Percentiles rank a stretch among this genome's conserved stretches.
These are phyloP conservation scores for Agrenia bidenticulata DNA, from an alignment of 2,888 invertebrate species.

Conservation along the genomic window DNA sequence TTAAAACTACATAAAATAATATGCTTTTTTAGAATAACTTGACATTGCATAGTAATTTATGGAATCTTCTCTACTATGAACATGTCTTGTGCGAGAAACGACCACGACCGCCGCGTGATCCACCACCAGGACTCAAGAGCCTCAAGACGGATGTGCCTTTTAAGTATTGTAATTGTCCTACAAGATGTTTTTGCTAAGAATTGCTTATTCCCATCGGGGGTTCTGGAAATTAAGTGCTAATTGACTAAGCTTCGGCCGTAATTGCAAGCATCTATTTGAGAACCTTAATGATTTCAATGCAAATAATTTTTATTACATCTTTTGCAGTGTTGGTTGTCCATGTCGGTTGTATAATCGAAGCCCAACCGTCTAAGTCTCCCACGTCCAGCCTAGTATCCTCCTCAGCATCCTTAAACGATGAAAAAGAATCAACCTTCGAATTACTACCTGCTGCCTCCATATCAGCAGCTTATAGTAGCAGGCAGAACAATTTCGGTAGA, in stretches of 20 bases:
- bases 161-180: no score
- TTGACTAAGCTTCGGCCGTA: background rate
- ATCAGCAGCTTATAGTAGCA: slow-evolving; percentile 8
- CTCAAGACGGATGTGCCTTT: slow-evolving; percentile 1
- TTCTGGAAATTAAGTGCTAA: slow-evolving; percentile 3
- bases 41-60: slow-evolving; percentile 7
- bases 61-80: background rate
- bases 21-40: slow-evolving; percentile 1
- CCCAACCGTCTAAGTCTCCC: slow-evolving; percentile 34
- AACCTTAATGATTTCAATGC: no score
- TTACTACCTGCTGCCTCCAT: slow-evolving; percentile 33
- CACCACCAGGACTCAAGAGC: background rate
- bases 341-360: slow-evolving; percentile 52
- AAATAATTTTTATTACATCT: no score
- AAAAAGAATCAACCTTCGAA: slow-evolving; percentile 13
- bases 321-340: slow-evolving; percentile 50
- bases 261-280: no score
- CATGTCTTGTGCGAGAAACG: no score
- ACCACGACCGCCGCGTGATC: background rate
- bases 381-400: background rate
- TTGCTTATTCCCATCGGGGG: slow-evolving; percentile 1
- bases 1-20: background rate
- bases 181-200: background rate
- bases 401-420: background rate
- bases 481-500: background rate